Evolutionary conservation across 2,797 vertebrate genomes (phyloP).

Genomic region (Esox masquinongy): DNA sequence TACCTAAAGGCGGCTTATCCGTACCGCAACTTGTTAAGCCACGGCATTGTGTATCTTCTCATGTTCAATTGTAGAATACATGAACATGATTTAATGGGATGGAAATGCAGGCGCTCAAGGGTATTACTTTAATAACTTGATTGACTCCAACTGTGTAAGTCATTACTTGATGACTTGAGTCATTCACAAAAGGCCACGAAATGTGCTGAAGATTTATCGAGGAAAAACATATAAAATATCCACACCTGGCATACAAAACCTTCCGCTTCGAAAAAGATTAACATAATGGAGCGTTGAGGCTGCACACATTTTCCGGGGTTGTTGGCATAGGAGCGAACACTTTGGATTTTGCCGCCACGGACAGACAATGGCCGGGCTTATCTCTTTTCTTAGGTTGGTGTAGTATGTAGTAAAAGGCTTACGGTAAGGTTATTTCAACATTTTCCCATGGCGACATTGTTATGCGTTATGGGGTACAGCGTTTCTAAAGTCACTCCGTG

Average conservation of each 20-base stretch:
- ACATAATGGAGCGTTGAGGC: background rate
- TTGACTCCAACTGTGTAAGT: background rate
- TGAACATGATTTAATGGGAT: background rate
- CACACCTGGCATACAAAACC: background rate
- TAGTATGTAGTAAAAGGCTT: background rate
- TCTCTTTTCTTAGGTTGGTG: background rate
- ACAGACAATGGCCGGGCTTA: background rate
- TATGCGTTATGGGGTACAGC: background rate
- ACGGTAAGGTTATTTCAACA: background rate
- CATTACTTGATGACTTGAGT: background rate
- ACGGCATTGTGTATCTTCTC: background rate
- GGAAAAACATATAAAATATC: background rate
- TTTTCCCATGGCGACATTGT: background rate
- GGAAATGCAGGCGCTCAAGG: background rate
- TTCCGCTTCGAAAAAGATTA: background rate
- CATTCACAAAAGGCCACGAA: background rate
- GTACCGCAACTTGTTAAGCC: background rate
- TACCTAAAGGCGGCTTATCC: background rate
- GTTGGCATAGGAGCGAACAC: background rate
- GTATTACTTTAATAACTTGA: background rate
- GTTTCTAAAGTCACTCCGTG: background rate
- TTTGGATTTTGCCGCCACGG: background rate
- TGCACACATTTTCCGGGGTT: background rate
- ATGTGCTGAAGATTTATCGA: background rate
- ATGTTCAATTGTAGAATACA: background rate